Conservation (phyloP, 2,113 vertebrate species). For the Ageneiosus marmoratus region DNA sequence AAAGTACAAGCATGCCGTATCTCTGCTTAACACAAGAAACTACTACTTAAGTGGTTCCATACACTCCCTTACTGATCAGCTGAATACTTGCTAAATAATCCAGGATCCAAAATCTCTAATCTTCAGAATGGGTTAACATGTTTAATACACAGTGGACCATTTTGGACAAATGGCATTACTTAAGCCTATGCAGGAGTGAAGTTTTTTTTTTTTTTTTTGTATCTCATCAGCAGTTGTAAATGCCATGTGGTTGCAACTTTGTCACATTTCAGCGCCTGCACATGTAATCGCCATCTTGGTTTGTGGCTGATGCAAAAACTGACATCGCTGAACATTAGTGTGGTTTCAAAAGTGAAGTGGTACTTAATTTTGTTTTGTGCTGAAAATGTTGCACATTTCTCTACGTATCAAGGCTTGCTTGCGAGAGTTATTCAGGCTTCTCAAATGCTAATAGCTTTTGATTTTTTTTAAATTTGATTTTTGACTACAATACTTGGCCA, state of each 20-base stretch:
- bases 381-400: conserved; percentile 21
- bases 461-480: not conserved
- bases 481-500: conserved; percentile 24
- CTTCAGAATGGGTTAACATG: not conserved
- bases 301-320: conserved; percentile 35
- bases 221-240: not conserved
- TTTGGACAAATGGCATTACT: not conserved
- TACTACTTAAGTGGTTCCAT: too few species aligned
- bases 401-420: not conserved
- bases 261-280: conserved; percentile 17
- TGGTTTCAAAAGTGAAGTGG: conserved; percentile 27
- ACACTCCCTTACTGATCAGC: too few species aligned
- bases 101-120: not conserved
- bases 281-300: conserved; percentile 15
- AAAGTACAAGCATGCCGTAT: not conserved
- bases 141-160: not conserved
- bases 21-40: not conserved
- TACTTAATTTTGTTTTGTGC: not conserved
- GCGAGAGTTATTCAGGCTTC: not conserved
- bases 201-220: not conserved
- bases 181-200: not conserved
- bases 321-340: conserved; percentile 28
- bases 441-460: conserved; percentile 21
- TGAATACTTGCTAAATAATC: not conserved
- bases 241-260: conserved; percentile 16